Percentiles rank a stretch among this genome's conserved stretches.
Evolutionary conservation across 35 echinoderm and acorn worm species (phyloP).

Genomic region (Anneissia japonica): DNA sequence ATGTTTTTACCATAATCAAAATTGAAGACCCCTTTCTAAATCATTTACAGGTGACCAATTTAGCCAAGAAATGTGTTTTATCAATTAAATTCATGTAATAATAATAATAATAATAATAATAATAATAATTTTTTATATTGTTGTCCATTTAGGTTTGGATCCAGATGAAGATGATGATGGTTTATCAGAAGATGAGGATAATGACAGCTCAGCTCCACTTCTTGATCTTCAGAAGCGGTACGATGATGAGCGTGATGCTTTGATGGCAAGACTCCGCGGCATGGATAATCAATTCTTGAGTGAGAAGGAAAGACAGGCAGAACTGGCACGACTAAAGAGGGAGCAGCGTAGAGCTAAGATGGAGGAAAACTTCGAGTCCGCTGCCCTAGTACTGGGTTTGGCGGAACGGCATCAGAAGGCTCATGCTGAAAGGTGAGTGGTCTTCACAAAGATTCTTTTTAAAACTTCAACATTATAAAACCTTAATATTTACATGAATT

Average conservation of each 20-base stretch:
- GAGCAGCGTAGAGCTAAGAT: slow-evolving; percentile 79
- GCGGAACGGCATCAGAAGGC: slow-evolving; percentile 87
- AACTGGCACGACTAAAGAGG: slow-evolving; percentile 70
- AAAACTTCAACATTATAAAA: not conserved
- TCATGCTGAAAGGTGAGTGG: slow-evolving; percentile 66
- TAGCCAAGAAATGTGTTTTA: not conserved
- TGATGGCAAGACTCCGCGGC: slow-evolving; percentile 61
- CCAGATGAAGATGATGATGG: slow-evolving; percentile 57
- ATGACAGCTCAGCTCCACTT: slow-evolving; percentile 25
- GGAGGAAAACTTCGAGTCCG: slow-evolving; percentile 78
- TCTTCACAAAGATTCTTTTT: no score
- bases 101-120: not conserved
- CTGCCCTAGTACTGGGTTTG: slow-evolving; percentile 82
- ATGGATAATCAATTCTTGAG: slow-evolving; percentile 60
- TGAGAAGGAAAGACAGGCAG: slow-evolving; percentile 84
- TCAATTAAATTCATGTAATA: not conserved
- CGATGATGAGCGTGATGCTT: slow-evolving; percentile 71
- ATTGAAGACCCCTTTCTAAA: no score
- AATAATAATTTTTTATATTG: not conserved
- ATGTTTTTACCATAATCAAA: no score
- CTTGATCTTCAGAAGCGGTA: slow-evolving; percentile 70
- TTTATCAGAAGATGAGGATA: slow-evolving; percentile 69
- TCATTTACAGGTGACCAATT: no score
- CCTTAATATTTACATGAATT: not conserved
- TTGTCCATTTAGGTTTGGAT: slow-evolving; percentile 8